Evolutionary conservation across 1,140 invertebrate species (phyloP).

Genomic region (Brachionus sp.): DNA sequence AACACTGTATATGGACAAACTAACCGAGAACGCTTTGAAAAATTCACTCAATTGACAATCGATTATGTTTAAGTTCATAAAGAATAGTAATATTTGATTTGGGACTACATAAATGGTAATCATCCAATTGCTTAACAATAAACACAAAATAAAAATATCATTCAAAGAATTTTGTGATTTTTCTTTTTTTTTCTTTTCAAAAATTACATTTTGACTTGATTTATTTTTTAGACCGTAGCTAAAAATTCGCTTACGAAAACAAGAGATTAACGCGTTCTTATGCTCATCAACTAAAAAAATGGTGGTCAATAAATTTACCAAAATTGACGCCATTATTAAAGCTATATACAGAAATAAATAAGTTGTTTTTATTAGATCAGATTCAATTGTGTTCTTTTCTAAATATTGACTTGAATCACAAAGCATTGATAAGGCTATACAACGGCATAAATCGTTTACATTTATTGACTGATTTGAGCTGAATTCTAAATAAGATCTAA

Average conservation of each 20-base stretch:
- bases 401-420: neutral
- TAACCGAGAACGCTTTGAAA: conserved; percentile 30
- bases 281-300: neutral
- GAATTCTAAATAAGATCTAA: neutral
- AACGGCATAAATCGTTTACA: neutral
- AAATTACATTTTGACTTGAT: neutral
- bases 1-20: conserved; percentile 23
- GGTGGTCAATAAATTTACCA: neutral
- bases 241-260: neutral
- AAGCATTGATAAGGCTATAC: neutral
- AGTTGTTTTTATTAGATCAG: neutral
- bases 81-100: conserved; percentile 22
- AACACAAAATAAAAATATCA: neutral
- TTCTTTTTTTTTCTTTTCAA: neutral
- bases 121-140: neutral
- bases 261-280: neutral
- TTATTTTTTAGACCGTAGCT: neutral
- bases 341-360: neutral
- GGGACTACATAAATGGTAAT: conserved; percentile 27
- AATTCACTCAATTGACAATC: conserved; percentile 24
- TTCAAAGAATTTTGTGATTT: neutral
- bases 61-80: neutral
- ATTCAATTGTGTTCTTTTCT: conserved; percentile 23
- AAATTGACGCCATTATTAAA: neutral
- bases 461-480: neutral